Evolutionary conservation across 2,113 vertebrate genomes (phyloP).

Genomic region (Geococcyx californianus): DNA sequence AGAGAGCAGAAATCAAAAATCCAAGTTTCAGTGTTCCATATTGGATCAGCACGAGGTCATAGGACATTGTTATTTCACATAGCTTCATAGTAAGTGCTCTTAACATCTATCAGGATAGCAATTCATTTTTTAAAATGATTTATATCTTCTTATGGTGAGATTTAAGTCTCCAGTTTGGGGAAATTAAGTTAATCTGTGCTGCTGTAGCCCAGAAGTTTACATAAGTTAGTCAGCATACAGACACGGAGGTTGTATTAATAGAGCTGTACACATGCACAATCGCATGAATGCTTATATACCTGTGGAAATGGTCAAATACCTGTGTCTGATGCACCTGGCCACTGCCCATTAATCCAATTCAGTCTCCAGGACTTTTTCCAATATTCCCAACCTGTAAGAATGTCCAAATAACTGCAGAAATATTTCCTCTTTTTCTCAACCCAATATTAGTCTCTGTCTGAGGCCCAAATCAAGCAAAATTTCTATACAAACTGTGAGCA

Average conservation of each 20-base stretch:
- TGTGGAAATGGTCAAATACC: background rate
- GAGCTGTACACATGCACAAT: background rate
- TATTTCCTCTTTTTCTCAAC: background rate
- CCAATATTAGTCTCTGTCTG: background rate
- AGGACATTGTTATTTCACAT: background rate
- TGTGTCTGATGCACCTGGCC: background rate
- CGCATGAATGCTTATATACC: no score
- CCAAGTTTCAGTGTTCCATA: background rate
- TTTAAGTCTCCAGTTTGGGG: background rate
- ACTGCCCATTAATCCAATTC: background rate
- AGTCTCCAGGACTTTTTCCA: background rate
- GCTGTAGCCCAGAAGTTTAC: background rate
- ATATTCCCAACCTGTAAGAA: background rate
- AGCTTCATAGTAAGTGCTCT: background rate
- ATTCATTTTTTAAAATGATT: background rate
- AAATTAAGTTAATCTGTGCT: background rate
- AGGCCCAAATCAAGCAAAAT: background rate
- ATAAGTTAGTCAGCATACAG: background rate
- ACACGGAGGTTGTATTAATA: background rate
- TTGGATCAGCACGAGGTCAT: background rate
- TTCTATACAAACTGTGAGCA: background rate
- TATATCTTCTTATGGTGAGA: background rate
- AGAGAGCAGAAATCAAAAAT: background rate
- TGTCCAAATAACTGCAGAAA: background rate
- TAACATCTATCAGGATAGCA: background rate